Evolutionary conservation across 2,888 invertebrate genomes (phyloP).

Genomic region (Melanotus villosus): DNA sequence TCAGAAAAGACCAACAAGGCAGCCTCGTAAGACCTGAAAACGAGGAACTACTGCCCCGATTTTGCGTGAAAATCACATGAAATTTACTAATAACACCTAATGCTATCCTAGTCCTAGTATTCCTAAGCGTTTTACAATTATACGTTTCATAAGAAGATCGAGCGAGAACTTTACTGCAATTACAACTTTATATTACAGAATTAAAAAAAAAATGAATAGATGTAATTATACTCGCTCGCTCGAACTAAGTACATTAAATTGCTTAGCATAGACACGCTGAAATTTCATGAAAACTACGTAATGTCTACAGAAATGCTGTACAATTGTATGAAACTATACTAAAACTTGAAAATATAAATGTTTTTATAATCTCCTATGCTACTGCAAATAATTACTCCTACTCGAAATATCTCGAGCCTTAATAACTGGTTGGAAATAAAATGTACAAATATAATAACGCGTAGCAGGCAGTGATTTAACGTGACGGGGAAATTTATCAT

Average conservation of each 20-base stretch:
- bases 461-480: conserved; percentile 54
- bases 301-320: conserved; percentile 28
- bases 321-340: conserved; percentile 37
- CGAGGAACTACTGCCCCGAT: conserved; percentile 67
- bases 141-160: conserved; percentile 29
- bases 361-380: conserved; percentile 38
- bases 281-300: conserved; percentile 65
- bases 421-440: conserved; percentile 30
- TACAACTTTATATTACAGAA: conserved; percentile 8
- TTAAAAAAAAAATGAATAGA: conserved; percentile 23
- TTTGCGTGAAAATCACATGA: conserved; percentile 51
- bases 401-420: conserved; percentile 21
- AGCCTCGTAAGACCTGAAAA: conserved; percentile 67
- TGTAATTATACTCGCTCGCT: conserved; percentile 45
- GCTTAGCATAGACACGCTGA: conserved; percentile 64
- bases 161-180: conserved; percentile 32
- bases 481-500: conserved; percentile 50
- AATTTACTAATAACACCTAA: conserved; percentile 39
- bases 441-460: conserved; percentile 42
- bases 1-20: conserved; percentile 65
- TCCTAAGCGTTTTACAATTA: conserved; percentile 39
- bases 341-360: conserved; percentile 27
- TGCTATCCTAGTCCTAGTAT: conserved; percentile 41
- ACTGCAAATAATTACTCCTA: conserved; percentile 32
- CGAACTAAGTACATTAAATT: conserved; percentile 56